Evolutionary conservation across 35 echinoderm and acorn worm genomes (phyloP).

Genomic region (Diadema setosum): DNA sequence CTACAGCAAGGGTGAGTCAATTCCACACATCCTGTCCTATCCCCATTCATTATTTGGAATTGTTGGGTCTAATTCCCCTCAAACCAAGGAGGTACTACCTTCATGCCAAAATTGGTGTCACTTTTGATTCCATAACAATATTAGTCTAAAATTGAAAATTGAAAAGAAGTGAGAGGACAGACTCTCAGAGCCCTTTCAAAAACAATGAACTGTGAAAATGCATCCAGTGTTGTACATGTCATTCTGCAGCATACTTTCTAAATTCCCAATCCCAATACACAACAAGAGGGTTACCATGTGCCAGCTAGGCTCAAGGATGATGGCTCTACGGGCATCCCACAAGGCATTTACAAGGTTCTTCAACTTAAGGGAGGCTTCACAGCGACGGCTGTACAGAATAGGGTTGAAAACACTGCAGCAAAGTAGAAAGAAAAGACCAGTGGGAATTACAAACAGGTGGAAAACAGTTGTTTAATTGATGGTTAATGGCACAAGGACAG

Average conservation of each 20-base stretch:
- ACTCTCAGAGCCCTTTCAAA: no score
- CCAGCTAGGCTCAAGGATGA: slow-evolving; percentile 45
- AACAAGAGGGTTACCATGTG: slow-evolving; percentile 52
- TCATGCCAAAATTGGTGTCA: no score
- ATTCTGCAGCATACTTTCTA: not conserved
- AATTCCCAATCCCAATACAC: not conserved
- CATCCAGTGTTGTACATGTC: not conserved
- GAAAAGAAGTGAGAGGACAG: no score
- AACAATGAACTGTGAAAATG: no score
- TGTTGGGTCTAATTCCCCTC: no score
- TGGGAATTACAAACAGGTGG: not conserved
- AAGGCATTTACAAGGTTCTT: slow-evolving; percentile 61
- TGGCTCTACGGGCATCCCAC: slow-evolving; percentile 67
- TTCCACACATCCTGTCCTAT: no score
- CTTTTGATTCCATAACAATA: no score
- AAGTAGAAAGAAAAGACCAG: not conserved
- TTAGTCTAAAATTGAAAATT: no score
- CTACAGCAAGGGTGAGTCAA: no score
- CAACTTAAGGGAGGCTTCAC: slow-evolving; percentile 51
- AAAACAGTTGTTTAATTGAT: not conserved
- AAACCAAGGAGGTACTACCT: no score
- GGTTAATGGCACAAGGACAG: not conserved
- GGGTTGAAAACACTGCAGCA: slow-evolving; percentile 59
- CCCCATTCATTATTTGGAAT: no score
- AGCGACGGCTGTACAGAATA: slow-evolving; percentile 68